Conservation (phyloP, 2,888 invertebrate species). For the Acronicta leporina region DNA sequence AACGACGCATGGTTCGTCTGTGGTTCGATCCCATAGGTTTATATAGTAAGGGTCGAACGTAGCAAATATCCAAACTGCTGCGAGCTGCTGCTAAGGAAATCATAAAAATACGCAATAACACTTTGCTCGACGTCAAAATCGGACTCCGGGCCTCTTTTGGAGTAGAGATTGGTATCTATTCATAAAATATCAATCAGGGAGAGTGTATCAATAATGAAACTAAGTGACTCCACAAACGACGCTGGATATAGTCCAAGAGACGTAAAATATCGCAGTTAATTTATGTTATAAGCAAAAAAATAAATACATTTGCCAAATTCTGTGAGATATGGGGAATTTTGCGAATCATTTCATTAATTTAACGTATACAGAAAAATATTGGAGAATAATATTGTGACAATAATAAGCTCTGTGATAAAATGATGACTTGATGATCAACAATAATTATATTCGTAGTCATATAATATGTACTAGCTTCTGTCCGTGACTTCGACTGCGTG, state of each 20-base stretch:
- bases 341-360: constrained; percentile 29
- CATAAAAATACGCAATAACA: too few species aligned
- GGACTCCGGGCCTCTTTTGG: too few species aligned
- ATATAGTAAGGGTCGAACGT: too few species aligned
- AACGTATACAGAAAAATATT: background rate
- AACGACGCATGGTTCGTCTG: too few species aligned
- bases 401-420: background rate
- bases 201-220: constrained; percentile 65
- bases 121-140: too few species aligned
- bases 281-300: constrained; percentile 64
- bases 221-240: constrained; percentile 59
- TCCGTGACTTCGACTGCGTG: too few species aligned
- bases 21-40: too few species aligned
- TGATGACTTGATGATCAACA: too few species aligned
- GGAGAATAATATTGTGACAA: background rate
- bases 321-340: constrained; percentile 28
- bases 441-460: too few species aligned
- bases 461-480: too few species aligned
- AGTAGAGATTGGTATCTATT: background rate
- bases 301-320: constrained; percentile 63
- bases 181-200: constrained; percentile 67
- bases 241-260: constrained; percentile 74
- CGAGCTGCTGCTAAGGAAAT: too few species aligned
- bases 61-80: too few species aligned
- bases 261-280: constrained; percentile 63